phyloP scores from a whole-genome alignment of 2,797 vertebrate genomes.

The Chiroxiphia lanceolata region DNA sequence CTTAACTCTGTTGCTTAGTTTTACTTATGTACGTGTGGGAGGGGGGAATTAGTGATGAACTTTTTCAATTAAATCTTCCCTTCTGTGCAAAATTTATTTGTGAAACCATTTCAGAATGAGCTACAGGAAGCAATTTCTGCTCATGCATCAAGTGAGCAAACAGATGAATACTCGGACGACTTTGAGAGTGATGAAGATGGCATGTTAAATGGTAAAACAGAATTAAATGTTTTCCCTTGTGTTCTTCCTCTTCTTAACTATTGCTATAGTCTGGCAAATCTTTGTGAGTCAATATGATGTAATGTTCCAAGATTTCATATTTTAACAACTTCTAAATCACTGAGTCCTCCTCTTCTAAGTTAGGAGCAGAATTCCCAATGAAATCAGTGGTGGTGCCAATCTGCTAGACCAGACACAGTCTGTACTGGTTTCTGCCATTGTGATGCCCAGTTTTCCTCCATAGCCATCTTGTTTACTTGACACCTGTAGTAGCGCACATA shows the following conservation, averaged over 20 bases:
- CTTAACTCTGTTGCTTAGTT: neutral
- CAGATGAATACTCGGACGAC: constrained; percentile 79
- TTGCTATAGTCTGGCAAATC: neutral
- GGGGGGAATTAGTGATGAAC: neutral
- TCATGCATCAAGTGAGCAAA: constrained; percentile 73
- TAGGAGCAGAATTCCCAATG: neutral
- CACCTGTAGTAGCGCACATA: neutral
- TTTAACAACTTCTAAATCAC: neutral
- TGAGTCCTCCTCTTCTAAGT: neutral
- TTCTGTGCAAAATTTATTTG: neutral
- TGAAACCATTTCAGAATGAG: constrained; percentile 80
- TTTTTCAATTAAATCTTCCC: neutral
- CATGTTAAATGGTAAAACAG: constrained; percentile 43
- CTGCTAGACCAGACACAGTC: neutral
- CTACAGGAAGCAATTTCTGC: constrained; percentile 81
- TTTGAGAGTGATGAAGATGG: constrained; percentile 83
- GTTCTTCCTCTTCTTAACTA: neutral
- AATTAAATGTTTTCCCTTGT: neutral
- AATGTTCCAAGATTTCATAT: neutral
- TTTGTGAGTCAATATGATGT: neutral
- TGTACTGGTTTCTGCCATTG: neutral
- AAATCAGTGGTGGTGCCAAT: neutral
- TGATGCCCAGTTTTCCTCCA: neutral
- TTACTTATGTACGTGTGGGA: neutral
- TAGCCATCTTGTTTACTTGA: neutral